Evolutionary conservation across 2,888 invertebrate genomes (phyloP).

Genomic region (Caenorhabditis zanzibari): DNA sequence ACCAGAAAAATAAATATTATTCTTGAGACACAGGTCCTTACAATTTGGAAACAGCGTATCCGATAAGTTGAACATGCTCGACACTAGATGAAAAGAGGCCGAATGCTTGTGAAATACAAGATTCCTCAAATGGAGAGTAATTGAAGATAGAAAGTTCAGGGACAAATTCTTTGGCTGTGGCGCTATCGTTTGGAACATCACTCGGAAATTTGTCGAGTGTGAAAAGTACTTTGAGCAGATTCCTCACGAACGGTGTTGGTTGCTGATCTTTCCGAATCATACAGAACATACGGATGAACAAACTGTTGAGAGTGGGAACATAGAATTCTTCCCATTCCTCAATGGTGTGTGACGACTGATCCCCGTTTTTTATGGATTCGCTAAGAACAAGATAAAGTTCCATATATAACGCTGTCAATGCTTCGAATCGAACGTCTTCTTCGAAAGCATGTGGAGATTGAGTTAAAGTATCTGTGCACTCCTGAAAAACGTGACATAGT

Average conservation of each 20-base stretch:
- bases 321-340: constrained; percentile 67
- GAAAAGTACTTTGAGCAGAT: constrained; percentile 21
- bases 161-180: constrained; percentile 17
- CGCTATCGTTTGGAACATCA: constrained; percentile 12
- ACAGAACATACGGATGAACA: constrained; percentile 37
- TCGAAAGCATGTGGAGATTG: constrained; percentile 6
- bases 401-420: constrained; percentile 22
- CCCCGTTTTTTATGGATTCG: background rate
- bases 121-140: constrained; percentile 46
- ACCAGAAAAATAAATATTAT: background rate
- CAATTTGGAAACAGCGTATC: constrained; percentile 50
- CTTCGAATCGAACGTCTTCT: constrained; percentile 24
- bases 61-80: constrained; percentile 56
- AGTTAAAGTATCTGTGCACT: constrained; percentile 9
- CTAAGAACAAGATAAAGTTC: constrained; percentile 28
- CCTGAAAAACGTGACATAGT: constrained; percentile 1
- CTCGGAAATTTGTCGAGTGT: constrained; percentile 16
- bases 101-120: constrained; percentile 48
- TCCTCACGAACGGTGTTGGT: constrained; percentile 50
- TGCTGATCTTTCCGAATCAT: constrained; percentile 38
- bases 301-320: constrained; percentile 34
- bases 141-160: constrained; percentile 58
- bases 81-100: constrained; percentile 19
- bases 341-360: constrained; percentile 1
- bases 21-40: constrained; percentile 4